Evolutionary conservation across 2,113 vertebrate species (phyloP).

Genomic region (Uria aalge): DNA sequence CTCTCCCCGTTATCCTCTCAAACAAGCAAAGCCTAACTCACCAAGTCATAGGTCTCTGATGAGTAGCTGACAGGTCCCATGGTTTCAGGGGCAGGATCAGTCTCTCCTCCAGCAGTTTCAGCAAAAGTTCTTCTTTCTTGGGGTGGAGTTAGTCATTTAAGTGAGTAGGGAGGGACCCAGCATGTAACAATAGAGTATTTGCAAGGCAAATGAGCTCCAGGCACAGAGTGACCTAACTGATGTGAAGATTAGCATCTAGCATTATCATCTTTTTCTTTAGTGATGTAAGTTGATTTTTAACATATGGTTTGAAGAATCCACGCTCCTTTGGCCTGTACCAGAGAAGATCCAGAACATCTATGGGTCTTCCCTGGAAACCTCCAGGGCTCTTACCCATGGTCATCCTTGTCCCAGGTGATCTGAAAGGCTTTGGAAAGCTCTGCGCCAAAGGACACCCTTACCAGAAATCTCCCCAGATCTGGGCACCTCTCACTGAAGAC

Average conservation of each 20-base stretch:
- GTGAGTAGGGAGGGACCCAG: not conserved
- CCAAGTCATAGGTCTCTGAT: slow-evolving; percentile 43
- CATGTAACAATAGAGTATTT: slow-evolving; percentile 6
- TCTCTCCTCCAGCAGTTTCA: not conserved
- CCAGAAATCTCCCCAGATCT: not conserved
- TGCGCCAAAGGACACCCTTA: not conserved
- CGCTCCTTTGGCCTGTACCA: not conserved
- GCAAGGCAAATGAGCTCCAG: slow-evolving; percentile 56
- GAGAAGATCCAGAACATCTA: not conserved
- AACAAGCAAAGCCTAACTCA: slow-evolving; percentile 3
- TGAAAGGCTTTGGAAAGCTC: not conserved
- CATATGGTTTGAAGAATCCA: not conserved
- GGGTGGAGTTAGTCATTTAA: not conserved
- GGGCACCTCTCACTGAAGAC: not conserved
- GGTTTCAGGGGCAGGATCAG: not conserved
- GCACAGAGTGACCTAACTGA: not conserved
- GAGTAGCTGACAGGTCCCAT: slow-evolving; percentile 44
- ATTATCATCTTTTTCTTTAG: not conserved
- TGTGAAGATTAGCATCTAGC: not conserved
- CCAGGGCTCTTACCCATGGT: not conserved
- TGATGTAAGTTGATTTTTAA: not conserved
- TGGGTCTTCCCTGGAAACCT: not conserved
- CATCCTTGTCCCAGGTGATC: not conserved
- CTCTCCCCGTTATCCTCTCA: not conserved
- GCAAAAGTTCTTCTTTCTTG: slow-evolving; percentile 7